These are phyloP conservation scores for Spondyliosoma cantharus DNA, from an alignment of 2,797 vertebrate genomes.

Conservation along the genomic window DNA sequence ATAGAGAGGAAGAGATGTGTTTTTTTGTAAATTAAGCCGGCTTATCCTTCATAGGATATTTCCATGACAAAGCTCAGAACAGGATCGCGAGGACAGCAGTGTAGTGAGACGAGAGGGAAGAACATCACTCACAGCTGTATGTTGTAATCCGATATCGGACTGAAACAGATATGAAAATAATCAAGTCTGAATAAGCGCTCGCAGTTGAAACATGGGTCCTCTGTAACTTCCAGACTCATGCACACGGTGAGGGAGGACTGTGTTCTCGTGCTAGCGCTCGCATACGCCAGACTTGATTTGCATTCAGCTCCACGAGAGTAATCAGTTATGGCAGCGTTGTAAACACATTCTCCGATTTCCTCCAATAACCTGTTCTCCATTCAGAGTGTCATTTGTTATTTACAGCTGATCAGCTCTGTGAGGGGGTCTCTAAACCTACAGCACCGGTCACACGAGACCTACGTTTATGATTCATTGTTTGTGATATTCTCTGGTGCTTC, in stretches of 20 bases:
- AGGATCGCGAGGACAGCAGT: neutral
- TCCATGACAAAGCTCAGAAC: slow-evolving; percentile 11
- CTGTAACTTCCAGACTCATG: neutral
- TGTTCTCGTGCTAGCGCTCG: neutral
- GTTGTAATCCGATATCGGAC: slow-evolving; percentile 19
- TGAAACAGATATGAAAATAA: neutral
- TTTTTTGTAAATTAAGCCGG: neutral
- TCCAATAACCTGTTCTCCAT: neutral
- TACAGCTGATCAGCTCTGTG: slow-evolving; percentile 9
- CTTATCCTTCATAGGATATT: neutral
- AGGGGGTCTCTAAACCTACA: neutral
- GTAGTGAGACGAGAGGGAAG: neutral
- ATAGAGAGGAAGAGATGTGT: neutral
- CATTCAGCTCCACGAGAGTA: slow-evolving; percentile 18
- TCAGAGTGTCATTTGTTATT: slow-evolving; percentile 14
- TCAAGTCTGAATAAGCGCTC: slow-evolving; percentile 19
- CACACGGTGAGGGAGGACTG: neutral
- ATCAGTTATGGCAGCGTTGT: slow-evolving; percentile 15
- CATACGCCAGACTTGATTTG: neutral
- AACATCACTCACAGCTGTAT: neutral
- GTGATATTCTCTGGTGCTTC: neutral
- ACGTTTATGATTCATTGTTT: neutral
- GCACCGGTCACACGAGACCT: neutral
- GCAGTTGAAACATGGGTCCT: neutral
- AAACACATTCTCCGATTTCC: slow-evolving; percentile 18